phyloP scores from a whole-genome alignment of 2,113 vertebrate species.

The Sylvia atricapilla region DNA sequence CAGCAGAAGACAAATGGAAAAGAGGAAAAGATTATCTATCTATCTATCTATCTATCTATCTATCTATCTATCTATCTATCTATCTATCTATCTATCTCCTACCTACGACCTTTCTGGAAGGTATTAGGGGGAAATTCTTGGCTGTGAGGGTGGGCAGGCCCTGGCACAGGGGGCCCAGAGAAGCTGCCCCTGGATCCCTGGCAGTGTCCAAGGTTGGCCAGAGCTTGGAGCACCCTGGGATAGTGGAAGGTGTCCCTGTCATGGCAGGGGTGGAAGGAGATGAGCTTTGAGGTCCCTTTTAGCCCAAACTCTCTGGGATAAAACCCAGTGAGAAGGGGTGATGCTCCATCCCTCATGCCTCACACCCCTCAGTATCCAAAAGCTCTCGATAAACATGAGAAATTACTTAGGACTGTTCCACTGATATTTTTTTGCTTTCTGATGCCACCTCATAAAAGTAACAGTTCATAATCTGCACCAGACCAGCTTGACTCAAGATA shows the following conservation, averaged over 20 bases:
- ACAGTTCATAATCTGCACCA: background rate
- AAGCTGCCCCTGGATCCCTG: background rate
- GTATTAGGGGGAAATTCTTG: background rate
- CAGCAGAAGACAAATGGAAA: background rate
- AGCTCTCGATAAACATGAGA: rapidly evolving
- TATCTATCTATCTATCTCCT: no score
- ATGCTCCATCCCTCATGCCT: background rate
- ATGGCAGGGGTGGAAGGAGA: background rate
- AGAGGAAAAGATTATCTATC: background rate
- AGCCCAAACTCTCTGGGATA: background rate
- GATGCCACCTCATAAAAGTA: background rate
- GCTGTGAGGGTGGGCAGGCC: rapidly evolving
- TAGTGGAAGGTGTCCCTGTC: rapidly evolving
- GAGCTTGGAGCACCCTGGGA: background rate
- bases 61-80: background rate
- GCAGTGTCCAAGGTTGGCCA: rapidly evolving
- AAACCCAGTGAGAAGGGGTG: background rate
- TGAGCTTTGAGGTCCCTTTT: background rate
- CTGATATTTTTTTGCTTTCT: background rate
- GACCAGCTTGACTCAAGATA: background rate
- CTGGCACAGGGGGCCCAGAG: background rate
- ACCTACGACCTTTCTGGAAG: background rate
- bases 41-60: background rate
- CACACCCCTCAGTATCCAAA: background rate
- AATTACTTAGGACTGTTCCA: background rate